Evolutionary conservation across 1,140 invertebrate species (phyloP), one percentile per base, ranked within the genome.

Genomic region (Uloborus diversus): DNA sequence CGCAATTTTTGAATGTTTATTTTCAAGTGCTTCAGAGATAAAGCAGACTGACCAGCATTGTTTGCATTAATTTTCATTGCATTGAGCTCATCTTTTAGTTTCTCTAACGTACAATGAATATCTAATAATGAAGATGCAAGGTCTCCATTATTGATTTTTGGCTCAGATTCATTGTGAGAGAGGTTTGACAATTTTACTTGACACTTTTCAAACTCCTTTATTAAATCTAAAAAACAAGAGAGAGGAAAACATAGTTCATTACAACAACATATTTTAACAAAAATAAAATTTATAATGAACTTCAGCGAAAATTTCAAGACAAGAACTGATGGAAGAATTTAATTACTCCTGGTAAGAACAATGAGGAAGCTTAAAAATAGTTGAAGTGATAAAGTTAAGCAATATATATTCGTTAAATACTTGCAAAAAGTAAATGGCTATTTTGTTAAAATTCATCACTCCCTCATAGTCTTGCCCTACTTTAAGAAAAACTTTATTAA

Each of bases 1-100:
- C 66, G 73, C n/a, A 78, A 37, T 20, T 20, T 57, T n/a, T 78
- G 73, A 30, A 78, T 78, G 49, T 66, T 78, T 11, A 1, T 27
- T 33, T 27, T 28, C 1, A 66, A n/a, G 33, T 51, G 28, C 23
- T 66, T 35, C 13, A 66, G 20, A 27, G 61, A 56, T 5, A 20
- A 3, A 27, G 33, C 42, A 5, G 28, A 7, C 30, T 57, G 32
- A 5, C 53, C 13, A 37, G 73, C 49, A 65, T 42, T 25, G 9
- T 4, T 32, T 0, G 49, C 73, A 28, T 65, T 33, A 1, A 33
- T 33, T 9, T 28, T 11, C 30, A 78, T 64, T 13, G 35, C 13
- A 30, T 27, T 47, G 3, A 78, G 51, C n/a, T 78, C 51, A 5
- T 35, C 30, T 30, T 65, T 78, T 20, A 78, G 32, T 0, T 17